A percentile compares a stretch with the other conserved stretches of the same genome.
Conservation (phyloP, 2,113 vertebrate species). For the Nestor notabilis region DNA sequence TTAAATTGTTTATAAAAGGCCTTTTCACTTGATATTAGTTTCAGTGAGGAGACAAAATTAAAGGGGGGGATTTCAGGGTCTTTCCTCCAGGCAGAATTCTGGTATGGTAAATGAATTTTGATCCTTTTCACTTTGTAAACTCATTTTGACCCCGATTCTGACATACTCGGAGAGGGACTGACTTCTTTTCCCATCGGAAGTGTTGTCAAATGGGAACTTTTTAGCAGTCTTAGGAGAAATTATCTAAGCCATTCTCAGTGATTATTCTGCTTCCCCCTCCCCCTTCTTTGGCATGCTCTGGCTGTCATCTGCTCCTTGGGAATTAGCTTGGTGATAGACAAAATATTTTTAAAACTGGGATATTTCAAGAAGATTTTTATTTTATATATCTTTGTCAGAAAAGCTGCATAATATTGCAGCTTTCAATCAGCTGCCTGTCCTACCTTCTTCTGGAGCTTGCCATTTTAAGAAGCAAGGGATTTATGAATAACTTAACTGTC, state of each 20-base stretch:
- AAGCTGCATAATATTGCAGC: constrained; percentile 56
- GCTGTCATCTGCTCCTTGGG: constrained; percentile 53
- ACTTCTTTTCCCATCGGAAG: neutral
- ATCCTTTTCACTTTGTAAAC: neutral
- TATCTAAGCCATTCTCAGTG: constrained; percentile 2
- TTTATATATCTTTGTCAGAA: constrained; percentile 37
- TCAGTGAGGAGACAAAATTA: neutral
- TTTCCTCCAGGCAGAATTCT: neutral
- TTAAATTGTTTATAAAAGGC: neutral
- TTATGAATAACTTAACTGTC: constrained; percentile 46
- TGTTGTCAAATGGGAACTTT: neutral
- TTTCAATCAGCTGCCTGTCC: constrained; percentile 60
- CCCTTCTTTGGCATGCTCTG: constrained; percentile 25
- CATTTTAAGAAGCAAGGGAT: constrained; percentile 48
- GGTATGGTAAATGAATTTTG: neutral
- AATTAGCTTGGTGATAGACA: constrained; percentile 41
- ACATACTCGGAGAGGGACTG: neutral
- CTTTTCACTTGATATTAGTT: neutral
- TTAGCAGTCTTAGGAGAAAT: neutral
- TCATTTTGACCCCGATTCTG: neutral
- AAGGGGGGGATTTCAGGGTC: neutral
- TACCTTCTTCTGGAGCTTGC: constrained; percentile 54
- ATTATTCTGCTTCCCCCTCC: constrained; percentile 21
- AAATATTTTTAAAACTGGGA: constrained; percentile 59
- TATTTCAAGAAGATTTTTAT: constrained; percentile 56